Evolutionary conservation across 2,888 invertebrate genomes (phyloP).

Genomic region (Pyrocoelia pectoralis): DNA sequence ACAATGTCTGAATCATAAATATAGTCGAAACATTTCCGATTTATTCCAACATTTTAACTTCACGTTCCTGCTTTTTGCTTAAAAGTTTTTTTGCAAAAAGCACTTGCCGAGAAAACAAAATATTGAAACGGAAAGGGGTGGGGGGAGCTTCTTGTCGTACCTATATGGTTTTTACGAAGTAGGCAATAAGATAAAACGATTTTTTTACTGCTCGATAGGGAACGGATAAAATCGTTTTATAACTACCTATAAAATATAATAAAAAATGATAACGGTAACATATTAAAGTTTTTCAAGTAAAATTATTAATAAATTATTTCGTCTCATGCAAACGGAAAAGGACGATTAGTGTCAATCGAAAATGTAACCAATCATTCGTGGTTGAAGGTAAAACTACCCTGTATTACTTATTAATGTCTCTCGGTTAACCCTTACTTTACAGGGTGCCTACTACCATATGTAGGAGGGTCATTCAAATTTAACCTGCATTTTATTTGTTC

Average conservation of each 20-base stretch:
- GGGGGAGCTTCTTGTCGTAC: background rate
- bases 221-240: slow-evolving; percentile 23
- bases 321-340: no score
- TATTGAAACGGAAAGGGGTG: no score
- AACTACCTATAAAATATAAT: slow-evolving; percentile 28
- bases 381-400: background rate
- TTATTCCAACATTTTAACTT: background rate
- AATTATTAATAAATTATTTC: background rate
- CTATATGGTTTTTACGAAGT: slow-evolving; percentile 18
- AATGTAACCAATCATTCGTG: background rate
- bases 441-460: no score
- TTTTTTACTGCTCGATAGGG: slow-evolving; percentile 15
- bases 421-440: background rate
- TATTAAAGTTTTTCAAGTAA: background rate
- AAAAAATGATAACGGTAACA: slow-evolving; percentile 24
- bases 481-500: no score
- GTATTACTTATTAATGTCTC: background rate
- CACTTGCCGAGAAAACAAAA: background rate
- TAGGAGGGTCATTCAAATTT: no score
- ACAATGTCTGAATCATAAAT: background rate
- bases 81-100: background rate
- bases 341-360: no score
- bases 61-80: background rate
- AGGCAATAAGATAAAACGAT: slow-evolving; percentile 21
- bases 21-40: background rate